Conservation (phyloP, 1,140 invertebrate genomes). For the Galleria mellonella region DNA sequence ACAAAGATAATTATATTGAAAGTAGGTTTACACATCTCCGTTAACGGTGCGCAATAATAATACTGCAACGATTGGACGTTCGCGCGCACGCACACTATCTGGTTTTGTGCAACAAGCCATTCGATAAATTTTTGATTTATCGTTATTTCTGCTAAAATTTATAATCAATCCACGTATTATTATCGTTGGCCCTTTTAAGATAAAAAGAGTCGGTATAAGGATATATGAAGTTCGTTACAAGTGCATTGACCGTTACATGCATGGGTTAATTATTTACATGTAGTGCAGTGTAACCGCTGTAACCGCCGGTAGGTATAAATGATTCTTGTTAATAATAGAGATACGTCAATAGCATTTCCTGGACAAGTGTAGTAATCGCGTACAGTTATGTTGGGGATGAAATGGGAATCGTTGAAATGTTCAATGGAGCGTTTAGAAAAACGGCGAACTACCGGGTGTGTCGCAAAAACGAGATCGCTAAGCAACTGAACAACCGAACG, state of each 20-base stretch:
- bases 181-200: background rate
- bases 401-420: slow-evolving; percentile 31
- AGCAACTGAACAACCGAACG: slow-evolving; percentile 8
- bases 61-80: background rate
- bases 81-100: background rate
- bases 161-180: background rate
- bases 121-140: slow-evolving; percentile 7
- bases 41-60: no score
- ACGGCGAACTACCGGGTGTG: slow-evolving; percentile 22
- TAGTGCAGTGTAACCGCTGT: slow-evolving; percentile 8
- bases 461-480: slow-evolving; percentile 22
- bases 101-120: background rate
- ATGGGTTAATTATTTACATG: slow-evolving; percentile 5
- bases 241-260: background rate
- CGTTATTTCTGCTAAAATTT: slow-evolving; percentile 5
- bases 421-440: slow-evolving; percentile 33
- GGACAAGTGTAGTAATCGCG: slow-evolving; percentile 29
- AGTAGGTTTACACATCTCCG: no score
- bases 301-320: no score
- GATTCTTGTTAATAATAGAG: slow-evolving; percentile 27
- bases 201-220: slow-evolving; percentile 7
- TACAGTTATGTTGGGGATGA: slow-evolving; percentile 42
- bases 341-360: slow-evolving; percentile 16
- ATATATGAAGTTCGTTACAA: background rate
- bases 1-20: no score